Evolutionary conservation across 2,888 invertebrate genomes (phyloP).

Genomic region (Hipparchia sbordonii): DNA sequence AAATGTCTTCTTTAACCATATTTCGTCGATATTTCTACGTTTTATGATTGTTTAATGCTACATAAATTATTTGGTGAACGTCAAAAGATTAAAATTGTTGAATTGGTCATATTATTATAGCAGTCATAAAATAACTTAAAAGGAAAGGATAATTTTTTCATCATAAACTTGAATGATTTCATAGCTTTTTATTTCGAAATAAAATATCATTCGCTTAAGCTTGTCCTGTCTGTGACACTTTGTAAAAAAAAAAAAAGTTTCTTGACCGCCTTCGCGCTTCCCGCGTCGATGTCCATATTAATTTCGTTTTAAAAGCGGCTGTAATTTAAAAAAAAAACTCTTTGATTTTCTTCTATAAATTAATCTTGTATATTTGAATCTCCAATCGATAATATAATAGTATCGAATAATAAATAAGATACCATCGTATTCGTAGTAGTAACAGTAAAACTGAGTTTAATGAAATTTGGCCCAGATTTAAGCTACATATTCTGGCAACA

Average conservation of each 20-base stretch:
- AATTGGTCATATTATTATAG: constrained; percentile 24
- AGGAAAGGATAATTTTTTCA: constrained; percentile 30
- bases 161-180: constrained; percentile 37
- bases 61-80: constrained; percentile 37
- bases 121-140: constrained; percentile 35
- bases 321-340: background rate
- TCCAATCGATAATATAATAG: no score
- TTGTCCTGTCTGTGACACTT: constrained; percentile 54
- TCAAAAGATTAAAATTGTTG: constrained; percentile 32
- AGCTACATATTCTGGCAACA: no score
- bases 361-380: no score
- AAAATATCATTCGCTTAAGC: constrained; percentile 55
- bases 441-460: no score
- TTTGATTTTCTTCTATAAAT: no score
- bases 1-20: constrained; percentile 10
- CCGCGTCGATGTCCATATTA: constrained; percentile 64
- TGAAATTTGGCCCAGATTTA: no score
- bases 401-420: no score
- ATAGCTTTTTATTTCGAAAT: constrained; percentile 37
- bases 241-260: constrained; percentile 60
- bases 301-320: background rate
- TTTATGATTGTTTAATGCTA: constrained; percentile 27
- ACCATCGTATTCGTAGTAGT: no score
- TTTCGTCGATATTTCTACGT: constrained; percentile 27
- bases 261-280: constrained; percentile 61